Percentiles rank a stretch among this genome's conserved stretches.
These are phyloP conservation scores for Schizothorax lantsangensis DNA, from an alignment of 2,797 vertebrate species.

Conservation along the genomic window DNA sequence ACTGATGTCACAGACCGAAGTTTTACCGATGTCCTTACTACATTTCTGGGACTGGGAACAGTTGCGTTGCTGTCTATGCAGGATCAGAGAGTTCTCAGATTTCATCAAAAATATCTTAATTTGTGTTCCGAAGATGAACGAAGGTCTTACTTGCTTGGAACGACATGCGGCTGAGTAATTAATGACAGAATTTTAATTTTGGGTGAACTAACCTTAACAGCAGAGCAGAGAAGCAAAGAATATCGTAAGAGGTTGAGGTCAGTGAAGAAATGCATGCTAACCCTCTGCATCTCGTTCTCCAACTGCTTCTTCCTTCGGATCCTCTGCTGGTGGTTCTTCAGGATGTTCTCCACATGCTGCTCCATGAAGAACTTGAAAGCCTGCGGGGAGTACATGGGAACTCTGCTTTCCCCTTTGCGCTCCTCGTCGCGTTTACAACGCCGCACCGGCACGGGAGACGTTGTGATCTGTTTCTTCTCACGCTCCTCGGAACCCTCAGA, in stretches of 20 bases:
- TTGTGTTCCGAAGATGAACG: neutral
- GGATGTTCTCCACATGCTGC: conserved; percentile 96
- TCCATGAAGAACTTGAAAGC: conserved; percentile 99
- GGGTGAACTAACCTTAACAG: neutral
- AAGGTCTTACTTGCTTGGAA: neutral
- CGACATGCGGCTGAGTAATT: neutral
- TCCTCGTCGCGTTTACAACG: conserved; percentile 94
- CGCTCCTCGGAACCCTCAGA: conserved; percentile 78
- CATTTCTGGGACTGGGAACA: no score
- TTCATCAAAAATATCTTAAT: neutral
- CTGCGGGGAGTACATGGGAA: conserved; percentile 94
- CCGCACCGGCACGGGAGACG: conserved; percentile 93
- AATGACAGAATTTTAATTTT: neutral
- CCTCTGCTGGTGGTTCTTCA: conserved; percentile 95
- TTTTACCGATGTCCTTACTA: no score
- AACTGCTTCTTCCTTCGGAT: conserved; percentile 94
- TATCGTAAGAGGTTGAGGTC: neutral
- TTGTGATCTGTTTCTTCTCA: conserved; percentile 97
- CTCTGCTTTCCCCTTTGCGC: conserved; percentile 88
- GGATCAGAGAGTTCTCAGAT: no score
- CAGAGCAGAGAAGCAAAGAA: conserved; percentile 17
- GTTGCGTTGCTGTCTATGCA: no score
- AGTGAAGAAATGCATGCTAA: conserved; percentile 75
- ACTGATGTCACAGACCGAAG: neutral
- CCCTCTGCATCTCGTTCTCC: conserved; percentile 98